A percentile compares a stretch with the other conserved stretches of the same genome.
Evolutionary conservation across 2,797 vertebrate species (phyloP).

Genomic region (Dicrostonyx torquatus): DNA sequence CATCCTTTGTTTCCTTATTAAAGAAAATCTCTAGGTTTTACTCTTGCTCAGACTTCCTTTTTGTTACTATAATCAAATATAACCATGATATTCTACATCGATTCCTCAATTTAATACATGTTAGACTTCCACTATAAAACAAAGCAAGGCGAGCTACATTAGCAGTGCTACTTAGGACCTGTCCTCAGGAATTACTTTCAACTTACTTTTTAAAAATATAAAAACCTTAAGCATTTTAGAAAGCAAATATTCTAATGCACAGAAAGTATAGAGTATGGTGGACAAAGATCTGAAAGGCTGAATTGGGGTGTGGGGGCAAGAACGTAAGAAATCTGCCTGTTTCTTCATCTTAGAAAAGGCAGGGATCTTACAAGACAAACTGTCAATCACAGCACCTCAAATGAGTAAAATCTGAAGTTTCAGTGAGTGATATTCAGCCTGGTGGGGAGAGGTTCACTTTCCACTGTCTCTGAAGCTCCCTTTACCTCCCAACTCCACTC

Average conservation of each 20-base stretch:
- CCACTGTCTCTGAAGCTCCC: not conserved
- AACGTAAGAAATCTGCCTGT: not conserved
- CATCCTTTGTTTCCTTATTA: not conserved
- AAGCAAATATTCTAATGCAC: not conserved
- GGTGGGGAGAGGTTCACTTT: not conserved
- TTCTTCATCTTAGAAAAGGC: not conserved
- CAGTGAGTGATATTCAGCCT: not conserved
- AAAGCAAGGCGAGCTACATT: not conserved
- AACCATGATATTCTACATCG: not conserved
- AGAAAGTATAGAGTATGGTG: not conserved
- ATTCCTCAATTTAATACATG: not conserved
- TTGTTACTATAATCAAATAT: not conserved
- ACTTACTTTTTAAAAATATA: not conserved
- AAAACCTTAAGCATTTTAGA: not conserved
- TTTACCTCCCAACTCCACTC: not conserved
- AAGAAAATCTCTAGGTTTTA: slow-evolving; percentile 45
- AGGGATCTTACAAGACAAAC: not conserved
- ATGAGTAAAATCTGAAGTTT: not conserved
- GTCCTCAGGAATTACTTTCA: not conserved
- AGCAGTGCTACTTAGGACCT: not conserved
- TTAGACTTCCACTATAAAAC: not conserved
- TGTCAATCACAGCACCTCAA: not conserved
- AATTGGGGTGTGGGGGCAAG: not conserved
- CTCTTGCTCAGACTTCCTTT: not conserved
- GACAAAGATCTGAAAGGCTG: not conserved